These are phyloP conservation scores for Rhyacophila brunnea DNA, from an alignment of 1,140 invertebrate species.

Conservation along the genomic window DNA sequence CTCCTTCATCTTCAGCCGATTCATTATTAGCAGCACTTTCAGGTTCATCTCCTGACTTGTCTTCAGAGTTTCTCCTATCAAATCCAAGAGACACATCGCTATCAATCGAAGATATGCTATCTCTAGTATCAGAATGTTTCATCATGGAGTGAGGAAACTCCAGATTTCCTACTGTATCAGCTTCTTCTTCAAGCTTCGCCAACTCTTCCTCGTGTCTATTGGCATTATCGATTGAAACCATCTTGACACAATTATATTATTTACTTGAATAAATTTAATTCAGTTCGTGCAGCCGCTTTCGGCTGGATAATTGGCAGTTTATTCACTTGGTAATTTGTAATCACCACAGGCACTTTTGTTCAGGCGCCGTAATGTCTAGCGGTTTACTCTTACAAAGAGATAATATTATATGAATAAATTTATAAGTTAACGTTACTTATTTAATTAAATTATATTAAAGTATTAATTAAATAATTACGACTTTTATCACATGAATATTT, in stretches of 20 bases:
- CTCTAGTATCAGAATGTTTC: slow-evolving; percentile 56
- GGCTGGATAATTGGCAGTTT: background rate
- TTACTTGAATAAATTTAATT: slow-evolving; percentile 6
- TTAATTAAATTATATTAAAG: no score
- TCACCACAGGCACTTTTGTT: background rate
- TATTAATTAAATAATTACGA: no score
- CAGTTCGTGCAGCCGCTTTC: background rate
- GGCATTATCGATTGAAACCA: background rate
- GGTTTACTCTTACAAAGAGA: background rate
- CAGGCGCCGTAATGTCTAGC: background rate
- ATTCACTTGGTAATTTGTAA: background rate
- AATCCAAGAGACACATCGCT: slow-evolving; percentile 61
- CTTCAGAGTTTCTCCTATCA: slow-evolving; percentile 48
- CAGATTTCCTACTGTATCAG: slow-evolving; percentile 20
- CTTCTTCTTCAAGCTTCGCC: slow-evolving; percentile 24
- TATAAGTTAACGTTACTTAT: background rate
- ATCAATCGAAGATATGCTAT: slow-evolving; percentile 64
- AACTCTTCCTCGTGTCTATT: slow-evolving; percentile 14
- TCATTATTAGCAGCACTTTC: slow-evolving; percentile 3
- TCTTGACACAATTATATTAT: slow-evolving; percentile 9
- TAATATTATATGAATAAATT: background rate
- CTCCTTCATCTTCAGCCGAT: slow-evolving; percentile 51
- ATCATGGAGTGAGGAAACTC: slow-evolving; percentile 14
- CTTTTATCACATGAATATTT: no score
- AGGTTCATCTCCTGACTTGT: slow-evolving; percentile 21